These are phyloP conservation scores for Spilarctia lutea DNA, from an alignment of 2,888 invertebrate genomes.

Conservation along the genomic window DNA sequence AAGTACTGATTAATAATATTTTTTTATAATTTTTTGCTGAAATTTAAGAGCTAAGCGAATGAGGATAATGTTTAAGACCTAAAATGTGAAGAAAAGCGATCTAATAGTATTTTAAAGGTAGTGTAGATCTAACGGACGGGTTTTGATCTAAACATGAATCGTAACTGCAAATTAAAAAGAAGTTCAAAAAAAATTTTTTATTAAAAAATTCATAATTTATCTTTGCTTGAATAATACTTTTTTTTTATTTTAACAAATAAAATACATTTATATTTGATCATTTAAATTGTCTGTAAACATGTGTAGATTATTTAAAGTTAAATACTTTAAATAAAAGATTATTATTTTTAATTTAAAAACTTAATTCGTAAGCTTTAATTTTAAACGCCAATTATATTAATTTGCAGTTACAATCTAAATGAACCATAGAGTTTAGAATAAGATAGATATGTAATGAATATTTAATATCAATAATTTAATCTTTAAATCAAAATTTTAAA, in stretches of 20 bases:
- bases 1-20: too few relatives aligned
- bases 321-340: too few relatives aligned
- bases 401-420: constrained; percentile 50
- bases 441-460: not conserved
- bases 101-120: constrained; percentile 43
- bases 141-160: constrained; percentile 66
- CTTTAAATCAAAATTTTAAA: not conserved
- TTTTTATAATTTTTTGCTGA: not conserved
- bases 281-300: too few relatives aligned
- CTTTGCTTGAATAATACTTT: not conserved
- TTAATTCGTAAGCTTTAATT: not conserved
- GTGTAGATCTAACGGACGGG: constrained; percentile 79
- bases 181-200: not conserved
- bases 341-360: too few relatives aligned
- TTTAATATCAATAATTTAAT: not conserved
- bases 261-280: too few relatives aligned
- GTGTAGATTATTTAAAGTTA: too few relatives aligned
- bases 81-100: constrained; percentile 26
- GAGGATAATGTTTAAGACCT: not conserved
- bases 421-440: constrained; percentile 35
- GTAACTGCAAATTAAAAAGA: constrained; percentile 57
- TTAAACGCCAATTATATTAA: constrained; percentile 5
- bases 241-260: too few relatives aligned
- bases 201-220: not conserved
- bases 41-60: not conserved